A percentile compares a stretch with the other conserved stretches of the same genome.
phyloP scores from a whole-genome alignment of 2,113 vertebrate species.

The Tetrax tetrax region DNA sequence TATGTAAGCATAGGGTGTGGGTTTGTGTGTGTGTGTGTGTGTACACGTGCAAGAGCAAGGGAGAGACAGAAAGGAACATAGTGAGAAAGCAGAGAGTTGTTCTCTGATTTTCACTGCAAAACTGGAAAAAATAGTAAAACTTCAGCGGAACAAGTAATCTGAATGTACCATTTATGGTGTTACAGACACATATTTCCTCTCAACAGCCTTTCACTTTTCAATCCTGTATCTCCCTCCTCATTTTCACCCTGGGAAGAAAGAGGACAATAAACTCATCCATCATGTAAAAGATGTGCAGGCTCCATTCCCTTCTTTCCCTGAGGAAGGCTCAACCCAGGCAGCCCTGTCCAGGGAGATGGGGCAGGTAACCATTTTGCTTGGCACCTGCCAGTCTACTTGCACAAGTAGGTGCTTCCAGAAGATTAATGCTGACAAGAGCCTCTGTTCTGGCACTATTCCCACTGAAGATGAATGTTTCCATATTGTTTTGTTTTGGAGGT shows the following conservation, averaged over 20 bases:
- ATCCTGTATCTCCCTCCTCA: neutral
- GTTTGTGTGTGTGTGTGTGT: too few species aligned
- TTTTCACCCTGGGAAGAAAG: neutral
- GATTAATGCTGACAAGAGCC: neutral
- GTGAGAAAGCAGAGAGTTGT: neutral
- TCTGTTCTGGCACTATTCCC: neutral
- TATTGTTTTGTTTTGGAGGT: neutral
- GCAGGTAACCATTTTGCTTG: neutral
- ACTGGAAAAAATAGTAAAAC: neutral
- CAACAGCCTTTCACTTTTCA: neutral
- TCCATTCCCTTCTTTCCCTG: neutral
- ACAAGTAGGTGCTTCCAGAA: neutral
- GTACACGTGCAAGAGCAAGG: neutral
- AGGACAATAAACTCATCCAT: neutral
- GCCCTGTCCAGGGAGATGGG: neutral
- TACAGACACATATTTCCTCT: neutral
- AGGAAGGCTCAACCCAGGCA: neutral
- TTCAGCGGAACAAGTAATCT: neutral
- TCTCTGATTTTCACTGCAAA: neutral
- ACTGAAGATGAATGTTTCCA: neutral
- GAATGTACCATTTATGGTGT: neutral
- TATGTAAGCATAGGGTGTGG: neutral
- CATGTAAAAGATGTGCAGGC: rapidly evolving
- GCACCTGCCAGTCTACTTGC: neutral
- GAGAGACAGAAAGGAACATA: neutral